These are phyloP conservation scores for Calidris pygmaea DNA, from an alignment of 2,113 vertebrate species.

Conservation along the genomic window DNA sequence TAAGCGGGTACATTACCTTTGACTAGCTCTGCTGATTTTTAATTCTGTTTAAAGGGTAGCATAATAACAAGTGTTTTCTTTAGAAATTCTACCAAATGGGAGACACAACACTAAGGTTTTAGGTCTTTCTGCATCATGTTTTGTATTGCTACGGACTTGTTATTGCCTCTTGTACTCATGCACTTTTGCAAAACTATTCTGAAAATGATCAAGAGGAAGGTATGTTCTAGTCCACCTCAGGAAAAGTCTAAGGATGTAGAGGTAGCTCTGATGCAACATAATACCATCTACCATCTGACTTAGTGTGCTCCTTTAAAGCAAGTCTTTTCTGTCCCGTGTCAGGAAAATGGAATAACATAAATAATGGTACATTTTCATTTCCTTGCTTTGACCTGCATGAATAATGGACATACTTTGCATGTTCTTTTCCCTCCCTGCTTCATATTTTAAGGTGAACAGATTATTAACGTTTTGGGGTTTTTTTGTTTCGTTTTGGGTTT, in stretches of 20 bases:
- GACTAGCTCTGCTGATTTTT: background rate
- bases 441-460: background rate
- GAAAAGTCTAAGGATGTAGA: background rate
- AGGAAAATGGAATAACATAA: background rate
- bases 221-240: background rate
- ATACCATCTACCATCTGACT: background rate
- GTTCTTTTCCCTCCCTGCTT: background rate
- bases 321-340: background rate
- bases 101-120: background rate
- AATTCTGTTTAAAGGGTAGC: background rate
- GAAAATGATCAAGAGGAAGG: background rate
- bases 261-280: background rate
- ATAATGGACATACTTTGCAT: background rate
- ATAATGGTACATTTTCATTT: background rate
- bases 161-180: background rate
- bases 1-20: background rate
- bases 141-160: background rate
- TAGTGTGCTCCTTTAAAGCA: background rate
- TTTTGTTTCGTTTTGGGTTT: background rate
- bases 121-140: background rate
- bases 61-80: background rate
- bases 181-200: constrained; percentile 3
- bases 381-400: background rate
- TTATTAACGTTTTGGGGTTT: background rate
- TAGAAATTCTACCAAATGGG: background rate